These are phyloP conservation scores for Scelioninae gen. 1 DNA, from an alignment of 2,888 invertebrate species.

Conservation along the genomic window DNA sequence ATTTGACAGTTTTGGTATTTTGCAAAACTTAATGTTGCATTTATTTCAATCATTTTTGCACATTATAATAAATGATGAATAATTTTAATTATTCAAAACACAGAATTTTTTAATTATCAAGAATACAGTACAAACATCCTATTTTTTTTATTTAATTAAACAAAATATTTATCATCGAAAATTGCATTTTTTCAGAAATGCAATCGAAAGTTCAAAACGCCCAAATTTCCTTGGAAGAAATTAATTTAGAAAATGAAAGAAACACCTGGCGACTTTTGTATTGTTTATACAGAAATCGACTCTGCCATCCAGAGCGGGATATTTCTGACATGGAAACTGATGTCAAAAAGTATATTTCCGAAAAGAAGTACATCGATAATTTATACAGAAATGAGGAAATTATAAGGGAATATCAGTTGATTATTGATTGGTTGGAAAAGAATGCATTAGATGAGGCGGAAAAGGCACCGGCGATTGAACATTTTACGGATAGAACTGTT, in stretches of 20 bases:
- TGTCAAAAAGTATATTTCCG: conserved; percentile 84
- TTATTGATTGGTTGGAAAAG: conserved; percentile 96
- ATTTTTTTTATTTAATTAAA: too few relatives aligned
- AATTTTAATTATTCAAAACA: too few relatives aligned
- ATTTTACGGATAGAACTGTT: conserved; percentile 92
- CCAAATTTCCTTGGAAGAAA: conserved; percentile 79
- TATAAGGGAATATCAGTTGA: conserved; percentile 90
- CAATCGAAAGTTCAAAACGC: conserved; percentile 80
- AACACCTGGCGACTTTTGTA: conserved; percentile 95
- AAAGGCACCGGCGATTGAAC: conserved; percentile 86
- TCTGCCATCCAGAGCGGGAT: conserved; percentile 83
- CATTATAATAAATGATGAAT: too few relatives aligned
- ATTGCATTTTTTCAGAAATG: conserved; percentile 73
- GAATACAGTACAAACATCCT: too few relatives aligned
- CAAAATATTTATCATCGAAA: neutral
- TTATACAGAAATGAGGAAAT: conserved; percentile 86
- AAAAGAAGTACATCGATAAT: conserved; percentile 86
- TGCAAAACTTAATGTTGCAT: too few relatives aligned
- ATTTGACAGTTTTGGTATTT: too few relatives aligned
- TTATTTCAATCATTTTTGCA: neutral
- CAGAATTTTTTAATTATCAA: too few relatives aligned
- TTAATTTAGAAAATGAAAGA: conserved; percentile 89
- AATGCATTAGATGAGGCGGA: conserved; percentile 88
- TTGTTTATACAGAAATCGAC: conserved; percentile 92
- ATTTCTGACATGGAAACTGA: conserved; percentile 75